A percentile compares a stretch with the other conserved stretches of the same genome.
phyloP scores from a whole-genome alignment of 2,797 vertebrate species.

The Acomys russatus region DNA sequence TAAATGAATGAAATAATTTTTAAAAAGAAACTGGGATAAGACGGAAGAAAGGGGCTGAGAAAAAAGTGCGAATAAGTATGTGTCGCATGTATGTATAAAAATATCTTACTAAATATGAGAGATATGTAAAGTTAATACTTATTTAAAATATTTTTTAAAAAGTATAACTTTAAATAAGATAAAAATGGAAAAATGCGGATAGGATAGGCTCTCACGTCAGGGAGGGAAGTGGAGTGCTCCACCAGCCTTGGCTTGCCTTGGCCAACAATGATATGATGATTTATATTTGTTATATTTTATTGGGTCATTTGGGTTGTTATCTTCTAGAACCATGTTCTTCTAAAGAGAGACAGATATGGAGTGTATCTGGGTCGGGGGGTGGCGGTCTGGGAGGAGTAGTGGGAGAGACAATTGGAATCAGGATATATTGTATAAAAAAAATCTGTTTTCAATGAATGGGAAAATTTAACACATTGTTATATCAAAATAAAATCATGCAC shows the following conservation, averaged over 20 bases:
- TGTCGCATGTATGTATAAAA: neutral
- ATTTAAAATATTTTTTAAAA: neutral
- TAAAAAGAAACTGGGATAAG: neutral
- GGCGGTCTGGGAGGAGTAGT: too few relatives aligned
- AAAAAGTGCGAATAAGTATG: too few relatives aligned
- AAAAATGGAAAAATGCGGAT: neutral
- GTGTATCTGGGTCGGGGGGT: neutral
- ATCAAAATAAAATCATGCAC: neutral
- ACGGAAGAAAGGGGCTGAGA: rapidly evolving
- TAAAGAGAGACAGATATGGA: neutral
- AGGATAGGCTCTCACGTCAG: too few relatives aligned
- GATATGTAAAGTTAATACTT: neutral
- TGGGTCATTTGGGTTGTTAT: neutral
- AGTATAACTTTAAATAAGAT: neutral
- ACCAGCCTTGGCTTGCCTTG: neutral
- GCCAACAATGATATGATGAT: neutral
- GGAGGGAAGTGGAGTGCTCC: too few relatives aligned
- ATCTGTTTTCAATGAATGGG: neutral
- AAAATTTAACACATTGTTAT: neutral
- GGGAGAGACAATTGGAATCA: neutral
- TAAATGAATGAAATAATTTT: too few relatives aligned
- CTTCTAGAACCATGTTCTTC: neutral
- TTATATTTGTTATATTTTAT: neutral
- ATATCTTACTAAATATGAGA: neutral
- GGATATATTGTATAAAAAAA: neutral